Conservation (phyloP, 1,140 invertebrate genomes). For the Drosophila sturtevanti region DNA sequence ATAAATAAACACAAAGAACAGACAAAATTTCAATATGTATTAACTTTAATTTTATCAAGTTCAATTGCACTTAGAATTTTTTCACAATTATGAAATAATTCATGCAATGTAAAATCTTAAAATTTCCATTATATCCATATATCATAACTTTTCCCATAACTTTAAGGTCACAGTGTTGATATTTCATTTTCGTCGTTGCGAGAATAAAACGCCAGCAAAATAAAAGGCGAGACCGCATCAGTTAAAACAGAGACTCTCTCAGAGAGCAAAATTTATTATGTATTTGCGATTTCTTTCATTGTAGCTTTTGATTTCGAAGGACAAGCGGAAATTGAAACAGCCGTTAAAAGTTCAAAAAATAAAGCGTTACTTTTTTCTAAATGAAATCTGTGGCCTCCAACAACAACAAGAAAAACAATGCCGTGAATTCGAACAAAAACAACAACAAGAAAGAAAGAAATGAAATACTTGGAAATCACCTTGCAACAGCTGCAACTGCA, state of each 20-base stretch:
- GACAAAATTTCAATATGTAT: no score
- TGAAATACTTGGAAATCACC: conserved; percentile 69
- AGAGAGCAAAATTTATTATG: conserved; percentile 5
- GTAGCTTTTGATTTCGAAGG: conserved; percentile 23
- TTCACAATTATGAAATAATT: no score
- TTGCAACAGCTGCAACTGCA: conserved; percentile 75
- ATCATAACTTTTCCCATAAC: not conserved
- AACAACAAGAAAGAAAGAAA: conserved; percentile 18
- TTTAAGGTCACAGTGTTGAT: not conserved
- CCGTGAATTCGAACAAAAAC: conserved; percentile 29
- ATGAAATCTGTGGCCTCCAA: conserved; percentile 15
- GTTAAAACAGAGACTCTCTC: conserved; percentile 10
- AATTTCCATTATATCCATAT: not conserved
- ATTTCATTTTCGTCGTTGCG: not conserved
- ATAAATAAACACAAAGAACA: no score
- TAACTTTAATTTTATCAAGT: no score
- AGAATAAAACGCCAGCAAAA: conserved; percentile 21
- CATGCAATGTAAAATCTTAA: no score
- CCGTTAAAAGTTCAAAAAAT: conserved; percentile 46
- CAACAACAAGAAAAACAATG: conserved; percentile 21
- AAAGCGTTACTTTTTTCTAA: conserved; percentile 38
- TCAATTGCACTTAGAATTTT: no score
- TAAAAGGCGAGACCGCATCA: not conserved
- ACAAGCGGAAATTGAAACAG: conserved; percentile 39
- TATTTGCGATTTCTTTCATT: conserved; percentile 25